Evolutionary conservation across 2,797 vertebrate genomes (phyloP), one percentile per base, ranked within the genome.

Genomic region (Liasis olivaceus): DNA sequence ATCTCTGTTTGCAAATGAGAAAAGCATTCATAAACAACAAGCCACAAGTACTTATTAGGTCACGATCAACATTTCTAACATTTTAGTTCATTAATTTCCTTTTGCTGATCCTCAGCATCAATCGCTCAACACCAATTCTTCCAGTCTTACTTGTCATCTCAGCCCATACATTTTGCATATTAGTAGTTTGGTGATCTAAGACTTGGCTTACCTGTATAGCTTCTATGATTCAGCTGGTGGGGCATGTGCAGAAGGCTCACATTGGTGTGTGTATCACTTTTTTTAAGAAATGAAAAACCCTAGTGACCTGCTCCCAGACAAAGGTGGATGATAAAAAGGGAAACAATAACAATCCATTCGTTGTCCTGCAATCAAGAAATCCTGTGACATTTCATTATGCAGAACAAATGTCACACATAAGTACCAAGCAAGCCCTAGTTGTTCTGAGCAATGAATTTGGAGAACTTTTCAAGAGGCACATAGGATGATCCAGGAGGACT

Each of bases 171-270:
- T 2, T 14, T 58, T 66, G 15, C 31, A 58, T 13, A 58, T 12
- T 91, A 77, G 28, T 17, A 51, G 62, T 51, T 85, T 54, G 26
- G 84, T 87, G 89, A 88, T 77, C 87, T 31, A 91, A 85, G 62
- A 91, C 77, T 62, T 72, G 62, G 36, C 93, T 91, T 60, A 84
- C 89, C 89, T 91, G 60, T 3, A 72, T 26, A 89, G 24, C 60
- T 88, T 90, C 24, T n/a, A 56, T 64, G 85, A 87, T 72, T 88
- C 89, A 81, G 28, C 58, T 60, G 13, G 56, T 22, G 24, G 3
- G 20, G 85, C 91, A 89, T 28, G 54, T 92, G 91, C 87, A 92
- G 72, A 54, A 7, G 31, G 60, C 26, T 92, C 91, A 89, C 62
- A 1, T 86, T 92, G 84, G 58, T 89, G n/a, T 22, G 11, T 6